Conservation (phyloP, 2,797 vertebrate genomes). For the Protosalanx chinensis region DNA sequence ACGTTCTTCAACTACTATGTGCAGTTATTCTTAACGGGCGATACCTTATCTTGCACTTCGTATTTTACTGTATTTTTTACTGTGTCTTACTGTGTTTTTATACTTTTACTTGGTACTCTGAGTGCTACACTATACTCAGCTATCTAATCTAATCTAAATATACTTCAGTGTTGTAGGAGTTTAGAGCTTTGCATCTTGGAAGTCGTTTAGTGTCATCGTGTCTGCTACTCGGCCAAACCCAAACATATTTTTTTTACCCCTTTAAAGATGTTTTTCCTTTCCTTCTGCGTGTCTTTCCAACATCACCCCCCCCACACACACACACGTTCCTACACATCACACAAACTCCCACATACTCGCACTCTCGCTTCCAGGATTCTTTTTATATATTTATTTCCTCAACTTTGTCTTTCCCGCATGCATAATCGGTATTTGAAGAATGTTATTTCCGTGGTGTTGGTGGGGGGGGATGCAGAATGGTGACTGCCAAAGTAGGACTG, state of each 20-base stretch:
- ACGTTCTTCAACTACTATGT: no score
- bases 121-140: no score
- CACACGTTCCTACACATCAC: not conserved
- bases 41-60: no score
- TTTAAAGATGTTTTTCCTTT: not conserved
- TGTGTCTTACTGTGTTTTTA: no score
- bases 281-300: not conserved
- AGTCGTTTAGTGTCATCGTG: not conserved
- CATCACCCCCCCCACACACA: not conserved
- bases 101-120: no score
- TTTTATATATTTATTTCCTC: not conserved
- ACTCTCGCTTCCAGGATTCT: not conserved
- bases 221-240: conserved; percentile 2
- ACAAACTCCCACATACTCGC: not conserved
- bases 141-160: not conserved
- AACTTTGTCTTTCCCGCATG: not conserved
- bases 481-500: not conserved
- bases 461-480: not conserved
- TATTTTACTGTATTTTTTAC: no score
- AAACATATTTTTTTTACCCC: not conserved
- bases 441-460: conserved; percentile 1
- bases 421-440: conserved; percentile 6
- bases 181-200: conserved; percentile 1
- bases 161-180: conserved; percentile 1
- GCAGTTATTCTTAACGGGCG: no score